Evolutionary conservation across 2,797 vertebrate genomes (phyloP).

Genomic region (Glossophaga mutica): DNA sequence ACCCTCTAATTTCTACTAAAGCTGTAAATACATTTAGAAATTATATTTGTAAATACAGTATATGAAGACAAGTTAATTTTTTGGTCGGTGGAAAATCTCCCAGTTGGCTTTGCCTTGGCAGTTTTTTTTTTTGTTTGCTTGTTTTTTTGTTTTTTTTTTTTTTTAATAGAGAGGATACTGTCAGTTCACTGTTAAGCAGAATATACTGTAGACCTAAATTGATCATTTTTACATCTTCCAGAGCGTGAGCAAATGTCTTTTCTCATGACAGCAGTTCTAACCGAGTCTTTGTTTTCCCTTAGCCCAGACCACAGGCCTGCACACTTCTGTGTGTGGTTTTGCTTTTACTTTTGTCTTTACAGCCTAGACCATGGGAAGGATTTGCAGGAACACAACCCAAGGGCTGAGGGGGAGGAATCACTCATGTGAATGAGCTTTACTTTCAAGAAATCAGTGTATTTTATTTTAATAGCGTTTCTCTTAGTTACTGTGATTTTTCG

Average conservation of each 20-base stretch:
- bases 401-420: slow-evolving; percentile 80
- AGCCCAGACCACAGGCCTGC: slow-evolving; percentile 66
- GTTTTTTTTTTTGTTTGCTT: background rate
- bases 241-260: slow-evolving; percentile 58
- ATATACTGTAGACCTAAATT: slow-evolving; percentile 77
- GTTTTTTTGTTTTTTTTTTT: background rate
- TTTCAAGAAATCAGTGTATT: slow-evolving; percentile 69
- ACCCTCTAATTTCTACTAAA: slow-evolving; percentile 78
- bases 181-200: slow-evolving; percentile 81
- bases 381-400: slow-evolving; percentile 77
- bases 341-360: slow-evolving; percentile 42
- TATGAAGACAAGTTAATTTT: slow-evolving; percentile 69
- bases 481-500: slow-evolving; percentile 85
- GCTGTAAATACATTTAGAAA: slow-evolving; percentile 82
- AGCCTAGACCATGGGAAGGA: slow-evolving; percentile 69
- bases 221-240: slow-evolving; percentile 71
- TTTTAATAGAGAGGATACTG: slow-evolving; percentile 80
- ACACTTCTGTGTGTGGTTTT: slow-evolving; percentile 38
- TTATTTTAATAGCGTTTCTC: slow-evolving; percentile 77
- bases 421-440: slow-evolving; percentile 81
- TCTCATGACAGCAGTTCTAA: slow-evolving; percentile 45
- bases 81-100: slow-evolving; percentile 68
- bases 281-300: slow-evolving; percentile 74
- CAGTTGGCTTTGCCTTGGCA: slow-evolving; percentile 71
- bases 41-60: slow-evolving; percentile 82